Conservation (phyloP, 64 coral and sea anemone species). For the Platygyra sinensis region DNA sequence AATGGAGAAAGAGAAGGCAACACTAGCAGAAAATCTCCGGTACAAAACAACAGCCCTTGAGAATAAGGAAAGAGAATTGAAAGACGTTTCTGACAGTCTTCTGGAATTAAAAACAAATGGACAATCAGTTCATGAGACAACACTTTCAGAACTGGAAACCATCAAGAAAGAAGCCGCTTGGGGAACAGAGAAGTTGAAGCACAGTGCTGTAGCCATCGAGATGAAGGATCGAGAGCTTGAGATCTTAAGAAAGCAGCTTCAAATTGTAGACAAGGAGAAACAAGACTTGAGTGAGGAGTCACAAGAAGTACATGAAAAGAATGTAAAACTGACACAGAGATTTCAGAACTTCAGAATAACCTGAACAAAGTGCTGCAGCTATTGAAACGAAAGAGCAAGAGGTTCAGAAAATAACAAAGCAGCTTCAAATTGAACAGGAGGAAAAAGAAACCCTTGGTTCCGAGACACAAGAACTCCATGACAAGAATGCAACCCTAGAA, state of each 20-base stretch:
- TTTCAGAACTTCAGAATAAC: constrained; percentile 2
- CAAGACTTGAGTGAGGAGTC: neutral
- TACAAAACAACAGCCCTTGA: constrained; percentile 9
- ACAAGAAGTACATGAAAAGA: neutral
- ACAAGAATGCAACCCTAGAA: neutral
- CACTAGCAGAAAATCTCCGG: neutral
- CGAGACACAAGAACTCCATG: neutral
- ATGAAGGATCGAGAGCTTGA: constrained; percentile 36
- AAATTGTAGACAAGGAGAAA: neutral
- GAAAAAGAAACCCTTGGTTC: constrained; percentile 2
- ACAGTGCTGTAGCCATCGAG: neutral
- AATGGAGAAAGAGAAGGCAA: neutral
- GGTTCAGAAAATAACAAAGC: neutral
- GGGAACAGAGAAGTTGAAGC: constrained; percentile 20
- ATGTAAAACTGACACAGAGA: neutral
- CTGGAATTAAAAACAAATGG: neutral
- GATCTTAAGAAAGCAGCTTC: neutral
- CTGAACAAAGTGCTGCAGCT: neutral
- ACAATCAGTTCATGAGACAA: constrained; percentile 3
- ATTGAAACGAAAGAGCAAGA: constrained; percentile 31
- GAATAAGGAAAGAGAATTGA: constrained; percentile 37
- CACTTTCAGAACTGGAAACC: constrained; percentile 7
- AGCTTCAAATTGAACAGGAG: neutral
- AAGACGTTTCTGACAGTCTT: constrained; percentile 18
- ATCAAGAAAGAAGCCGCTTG: constrained; percentile 17